Conservation (phyloP, 2,797 vertebrate species). For the Telmatherina bonti region DNA sequence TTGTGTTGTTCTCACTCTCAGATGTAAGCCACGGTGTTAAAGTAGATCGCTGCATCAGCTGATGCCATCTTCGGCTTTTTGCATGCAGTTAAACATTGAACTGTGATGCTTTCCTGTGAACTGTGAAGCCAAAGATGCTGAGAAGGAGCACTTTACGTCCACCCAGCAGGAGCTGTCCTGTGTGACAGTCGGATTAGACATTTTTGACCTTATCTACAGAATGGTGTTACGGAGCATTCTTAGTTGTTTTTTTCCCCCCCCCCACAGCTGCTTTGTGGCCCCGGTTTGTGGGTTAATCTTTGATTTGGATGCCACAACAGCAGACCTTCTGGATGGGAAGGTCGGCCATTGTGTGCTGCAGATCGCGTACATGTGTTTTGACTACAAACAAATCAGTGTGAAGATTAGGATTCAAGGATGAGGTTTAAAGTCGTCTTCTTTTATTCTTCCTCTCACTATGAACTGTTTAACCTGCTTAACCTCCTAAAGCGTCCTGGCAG, state of each 20-base stretch:
- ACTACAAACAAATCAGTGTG: slow-evolving; percentile 10
- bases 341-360: not conserved
- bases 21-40: no score
- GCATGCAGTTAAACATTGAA: no score
- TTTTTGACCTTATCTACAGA: slow-evolving; percentile 8
- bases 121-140: not conserved
- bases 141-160: not conserved
- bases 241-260: no score
- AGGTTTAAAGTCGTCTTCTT: not conserved
- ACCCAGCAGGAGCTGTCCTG: not conserved
- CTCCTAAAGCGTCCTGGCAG: not conserved
- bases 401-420: slow-evolving; percentile 24
- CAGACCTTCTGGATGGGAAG: slow-evolving; percentile 7
- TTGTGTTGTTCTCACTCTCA: no score
- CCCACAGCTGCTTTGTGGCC: slow-evolving; percentile 6
- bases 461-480: not conserved
- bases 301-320: slow-evolving; percentile 18
- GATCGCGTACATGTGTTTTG: slow-evolving; percentile 26
- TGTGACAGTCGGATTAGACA: not conserved
- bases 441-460: slow-evolving; percentile 2
- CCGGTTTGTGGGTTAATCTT: slow-evolving; percentile 40
- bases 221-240: rapidly evolving
- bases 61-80: no score
- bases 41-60: no score
- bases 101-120: not conserved